Conservation (phyloP, 2,797 vertebrate genomes). For the Chloroceryle amazona region DNA sequence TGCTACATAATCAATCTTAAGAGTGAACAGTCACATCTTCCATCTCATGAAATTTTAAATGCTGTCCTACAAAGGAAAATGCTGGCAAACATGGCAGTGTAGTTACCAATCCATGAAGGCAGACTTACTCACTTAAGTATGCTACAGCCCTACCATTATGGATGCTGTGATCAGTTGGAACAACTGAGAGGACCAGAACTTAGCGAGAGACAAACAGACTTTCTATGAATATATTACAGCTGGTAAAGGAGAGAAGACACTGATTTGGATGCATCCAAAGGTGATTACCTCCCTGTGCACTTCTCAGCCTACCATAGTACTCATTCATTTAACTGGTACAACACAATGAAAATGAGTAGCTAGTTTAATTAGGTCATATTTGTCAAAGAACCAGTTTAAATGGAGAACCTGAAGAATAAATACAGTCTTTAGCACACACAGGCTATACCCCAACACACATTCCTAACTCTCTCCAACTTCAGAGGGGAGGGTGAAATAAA, state of each 20-base stretch:
- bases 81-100: not conserved
- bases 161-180: not conserved
- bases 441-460: not conserved
- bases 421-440: not conserved
- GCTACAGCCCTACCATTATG: not conserved
- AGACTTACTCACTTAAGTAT: not conserved
- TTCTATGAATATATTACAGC: not conserved
- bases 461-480: not conserved
- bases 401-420: conserved; percentile 19
- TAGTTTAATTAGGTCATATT: conserved; percentile 48
- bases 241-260: not conserved
- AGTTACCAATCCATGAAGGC: not conserved
- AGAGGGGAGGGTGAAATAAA: fast-evolving
- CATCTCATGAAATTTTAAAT: not conserved
- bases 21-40: not conserved
- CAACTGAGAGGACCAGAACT: not conserved
- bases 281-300: not conserved
- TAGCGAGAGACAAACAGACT: not conserved
- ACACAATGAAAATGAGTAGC: not conserved
- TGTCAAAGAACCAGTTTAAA: conserved; percentile 46
- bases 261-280: not conserved
- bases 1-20: not conserved
- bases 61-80: not conserved
- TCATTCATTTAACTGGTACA: not conserved
- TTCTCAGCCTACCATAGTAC: not conserved